A percentile compares a stretch with the other conserved stretches of the same genome.
These are phyloP conservation scores for Hemistola chrysoprasaria DNA, from an alignment of 2,888 invertebrate genomes.

Conservation along the genomic window DNA sequence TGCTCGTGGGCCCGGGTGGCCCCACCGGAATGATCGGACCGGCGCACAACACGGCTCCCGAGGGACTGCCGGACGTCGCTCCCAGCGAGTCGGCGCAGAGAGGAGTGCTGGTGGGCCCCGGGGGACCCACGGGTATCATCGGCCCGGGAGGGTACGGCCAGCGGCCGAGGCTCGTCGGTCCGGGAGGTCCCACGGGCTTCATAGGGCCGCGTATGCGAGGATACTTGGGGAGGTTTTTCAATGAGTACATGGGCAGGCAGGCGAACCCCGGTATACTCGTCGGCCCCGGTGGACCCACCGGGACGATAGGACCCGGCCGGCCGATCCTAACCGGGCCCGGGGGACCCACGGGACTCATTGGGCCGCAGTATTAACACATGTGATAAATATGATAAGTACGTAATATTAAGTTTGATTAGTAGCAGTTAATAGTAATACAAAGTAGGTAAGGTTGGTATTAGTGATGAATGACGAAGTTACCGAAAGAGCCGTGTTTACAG, in stretches of 20 bases:
- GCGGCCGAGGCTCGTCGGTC: slow-evolving; percentile 61
- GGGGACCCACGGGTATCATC: slow-evolving; percentile 54
- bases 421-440: slow-evolving; percentile 65
- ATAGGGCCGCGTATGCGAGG: slow-evolving; percentile 35
- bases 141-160: slow-evolving; percentile 39
- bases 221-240: slow-evolving; percentile 9
- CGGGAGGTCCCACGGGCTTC: slow-evolving; percentile 61
- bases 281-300: slow-evolving; percentile 68
- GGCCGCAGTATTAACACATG: slow-evolving; percentile 44
- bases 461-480: slow-evolving; percentile 3
- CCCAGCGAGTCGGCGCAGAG: slow-evolving; percentile 41
- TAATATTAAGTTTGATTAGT: too few relatives aligned
- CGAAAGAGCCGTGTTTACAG: slow-evolving; percentile 5
- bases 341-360: slow-evolving; percentile 61
- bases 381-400: too few relatives aligned
- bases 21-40: slow-evolving; percentile 20
- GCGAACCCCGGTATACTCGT: slow-evolving; percentile 49
- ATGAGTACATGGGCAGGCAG: slow-evolving; percentile 39
- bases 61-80: slow-evolving; percentile 36
- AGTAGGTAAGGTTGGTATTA: slow-evolving; percentile 12
- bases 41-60: slow-evolving; percentile 57
- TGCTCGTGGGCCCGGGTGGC: slow-evolving; percentile 54
- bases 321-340: slow-evolving; percentile 64
- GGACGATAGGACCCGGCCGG: slow-evolving; percentile 45
- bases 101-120: slow-evolving; percentile 68